phyloP scores from a whole-genome alignment of 2,113 vertebrate genomes.

The Prietella phreatophila region DNA sequence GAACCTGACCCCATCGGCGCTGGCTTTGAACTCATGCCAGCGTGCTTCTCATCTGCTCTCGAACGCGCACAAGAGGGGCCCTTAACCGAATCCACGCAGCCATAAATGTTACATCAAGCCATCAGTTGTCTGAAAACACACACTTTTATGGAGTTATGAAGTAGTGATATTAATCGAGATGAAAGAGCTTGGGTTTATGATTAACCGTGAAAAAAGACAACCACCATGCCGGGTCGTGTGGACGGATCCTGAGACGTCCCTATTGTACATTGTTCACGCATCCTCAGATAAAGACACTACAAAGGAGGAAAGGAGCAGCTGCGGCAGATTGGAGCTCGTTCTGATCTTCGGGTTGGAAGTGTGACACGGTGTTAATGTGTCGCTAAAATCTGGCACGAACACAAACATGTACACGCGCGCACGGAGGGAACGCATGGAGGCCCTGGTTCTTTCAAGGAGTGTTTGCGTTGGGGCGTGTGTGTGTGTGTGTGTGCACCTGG shows the following conservation, averaged over 20 bases:
- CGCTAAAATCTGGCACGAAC: constrained; percentile 50
- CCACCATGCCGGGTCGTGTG: constrained; percentile 33
- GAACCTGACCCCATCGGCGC: constrained; percentile 27
- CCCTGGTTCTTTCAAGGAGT: constrained; percentile 36
- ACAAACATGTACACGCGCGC: constrained; percentile 13
- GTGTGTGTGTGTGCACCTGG: constrained; percentile 65
- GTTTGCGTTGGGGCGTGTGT: constrained; percentile 40
- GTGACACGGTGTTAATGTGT: constrained; percentile 46
- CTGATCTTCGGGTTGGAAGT: constrained; percentile 31
- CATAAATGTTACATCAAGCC: constrained; percentile 24
- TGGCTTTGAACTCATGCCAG: constrained; percentile 52
- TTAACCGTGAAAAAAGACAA: constrained; percentile 65
- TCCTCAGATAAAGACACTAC: constrained; percentile 44
- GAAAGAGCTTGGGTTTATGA: constrained; percentile 70
- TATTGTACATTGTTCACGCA: constrained; percentile 57
- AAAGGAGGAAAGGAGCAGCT: constrained; percentile 15
- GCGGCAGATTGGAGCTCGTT: constrained; percentile 17
- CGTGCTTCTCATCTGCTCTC: constrained; percentile 62
- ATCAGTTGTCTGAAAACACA: constrained; percentile 31
- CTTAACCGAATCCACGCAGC: constrained; percentile 37
- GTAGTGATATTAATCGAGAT: constrained; percentile 68
- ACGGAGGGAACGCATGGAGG: constrained; percentile 24
- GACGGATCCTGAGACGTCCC: constrained; percentile 45
- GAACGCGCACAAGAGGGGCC: constrained; percentile 50
- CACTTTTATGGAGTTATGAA: constrained; percentile 64